Conservation (phyloP, 1,140 invertebrate species). For the Papilio helenus region DNA sequence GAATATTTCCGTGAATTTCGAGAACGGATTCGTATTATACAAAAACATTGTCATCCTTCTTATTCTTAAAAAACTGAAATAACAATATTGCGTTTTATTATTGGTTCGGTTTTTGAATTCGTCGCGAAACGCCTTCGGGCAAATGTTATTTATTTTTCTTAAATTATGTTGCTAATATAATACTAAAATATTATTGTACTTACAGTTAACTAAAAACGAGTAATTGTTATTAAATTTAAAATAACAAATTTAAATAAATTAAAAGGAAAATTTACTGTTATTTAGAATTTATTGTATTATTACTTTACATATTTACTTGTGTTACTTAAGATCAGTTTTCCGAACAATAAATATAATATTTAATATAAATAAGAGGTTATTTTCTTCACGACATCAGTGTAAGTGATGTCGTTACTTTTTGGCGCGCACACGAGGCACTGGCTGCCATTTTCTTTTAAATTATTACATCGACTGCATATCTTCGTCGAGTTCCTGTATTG, state of each 20-base stretch:
- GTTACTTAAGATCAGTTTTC: constrained; percentile 35
- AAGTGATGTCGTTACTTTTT: constrained; percentile 9
- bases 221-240: background rate
- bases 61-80: background rate
- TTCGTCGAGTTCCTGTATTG: constrained; percentile 12
- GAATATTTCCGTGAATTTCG: too few species aligned
- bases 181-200: too few species aligned
- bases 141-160: background rate
- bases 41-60: background rate
- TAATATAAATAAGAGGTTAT: constrained; percentile 48
- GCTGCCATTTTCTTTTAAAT: background rate
- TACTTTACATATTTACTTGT: constrained; percentile 18
- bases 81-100: background rate
- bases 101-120: too few species aligned
- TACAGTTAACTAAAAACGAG: too few species aligned
- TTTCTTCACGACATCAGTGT: constrained; percentile 49
- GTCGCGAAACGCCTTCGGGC: too few species aligned
- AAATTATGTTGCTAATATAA: too few species aligned
- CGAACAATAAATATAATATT: constrained; percentile 21
- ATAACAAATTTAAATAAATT: background rate
- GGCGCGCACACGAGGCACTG: background rate
- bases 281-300: background rate
- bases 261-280: background rate
- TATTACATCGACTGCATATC: constrained; percentile 26
- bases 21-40: background rate